A percentile compares a stretch with the other conserved stretches of the same genome.
Evolutionary conservation across 1,140 invertebrate genomes (phyloP).

Genomic region (Drosophila suzukii): DNA sequence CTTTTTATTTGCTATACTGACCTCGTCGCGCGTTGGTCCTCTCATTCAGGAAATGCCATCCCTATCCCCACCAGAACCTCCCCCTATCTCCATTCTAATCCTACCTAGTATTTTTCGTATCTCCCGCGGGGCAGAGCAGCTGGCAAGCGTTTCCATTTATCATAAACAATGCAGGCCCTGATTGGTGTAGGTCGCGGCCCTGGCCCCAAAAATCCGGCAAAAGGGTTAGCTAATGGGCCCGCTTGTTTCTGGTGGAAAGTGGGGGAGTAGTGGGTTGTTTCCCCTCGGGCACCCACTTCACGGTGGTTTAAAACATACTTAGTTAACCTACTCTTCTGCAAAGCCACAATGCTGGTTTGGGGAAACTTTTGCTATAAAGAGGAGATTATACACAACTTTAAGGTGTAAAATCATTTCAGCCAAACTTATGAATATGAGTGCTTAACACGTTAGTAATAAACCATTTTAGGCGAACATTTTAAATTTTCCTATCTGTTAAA

Average conservation of each 20-base stretch:
- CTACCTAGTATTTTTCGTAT: conserved; percentile 1
- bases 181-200: conserved; percentile 67
- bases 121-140: conserved; percentile 29
- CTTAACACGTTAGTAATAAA: too few relatives aligned
- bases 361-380: neutral
- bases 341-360: neutral
- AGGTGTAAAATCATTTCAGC: too few relatives aligned
- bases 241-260: conserved; percentile 44
- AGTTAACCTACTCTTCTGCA: conserved; percentile 1
- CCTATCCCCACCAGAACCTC: neutral
- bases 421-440: too few relatives aligned
- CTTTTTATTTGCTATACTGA: conserved; percentile 3
- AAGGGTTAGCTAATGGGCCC: conserved; percentile 56
- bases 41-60: conserved; percentile 1
- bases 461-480: too few relatives aligned
- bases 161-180: conserved; percentile 69
- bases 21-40: conserved; percentile 11
- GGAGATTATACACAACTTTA: too few relatives aligned
- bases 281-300: neutral
- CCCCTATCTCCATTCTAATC: neutral
- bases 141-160: conserved; percentile 70
- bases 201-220: conserved; percentile 44
- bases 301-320: neutral
- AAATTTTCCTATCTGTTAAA: too few relatives aligned
- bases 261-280: neutral